These are phyloP conservation scores for Sebastes vulpes DNA, from an alignment of 2,797 vertebrate genomes.

Conservation along the genomic window DNA sequence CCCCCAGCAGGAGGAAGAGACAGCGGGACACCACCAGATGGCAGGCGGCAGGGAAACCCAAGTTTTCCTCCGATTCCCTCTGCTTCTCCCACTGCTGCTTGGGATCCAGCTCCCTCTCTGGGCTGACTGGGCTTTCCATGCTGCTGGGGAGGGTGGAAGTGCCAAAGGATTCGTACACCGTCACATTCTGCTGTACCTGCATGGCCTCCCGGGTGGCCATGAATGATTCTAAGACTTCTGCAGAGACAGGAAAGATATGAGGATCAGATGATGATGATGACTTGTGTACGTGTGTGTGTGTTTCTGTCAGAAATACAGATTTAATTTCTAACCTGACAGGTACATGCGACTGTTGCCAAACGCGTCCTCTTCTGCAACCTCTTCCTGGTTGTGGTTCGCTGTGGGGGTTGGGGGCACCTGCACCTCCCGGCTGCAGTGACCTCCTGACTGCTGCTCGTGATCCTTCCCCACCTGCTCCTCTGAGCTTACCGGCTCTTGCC, in stretches of 20 bases:
- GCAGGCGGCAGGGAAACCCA: constrained; percentile 84
- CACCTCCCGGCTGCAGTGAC: constrained; percentile 68
- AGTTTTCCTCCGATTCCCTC: constrained; percentile 74
- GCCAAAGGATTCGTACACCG: constrained; percentile 88
- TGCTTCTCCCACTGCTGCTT: constrained; percentile 75
- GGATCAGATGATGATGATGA: not conserved
- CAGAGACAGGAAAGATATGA: not conserved
- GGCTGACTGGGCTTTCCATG: constrained; percentile 82
- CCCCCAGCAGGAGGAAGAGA: constrained; percentile 87
- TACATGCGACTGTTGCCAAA: constrained; percentile 85
- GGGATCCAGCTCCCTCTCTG: constrained; percentile 74
- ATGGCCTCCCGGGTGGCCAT: constrained; percentile 88
- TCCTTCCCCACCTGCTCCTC: constrained; percentile 66
- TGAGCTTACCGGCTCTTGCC: constrained; percentile 65
- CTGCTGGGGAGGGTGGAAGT: constrained; percentile 86
- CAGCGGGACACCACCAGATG: constrained; percentile 87
- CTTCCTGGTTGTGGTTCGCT: constrained; percentile 87
- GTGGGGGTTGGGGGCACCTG: constrained; percentile 41
- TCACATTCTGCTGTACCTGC: constrained; percentile 88
- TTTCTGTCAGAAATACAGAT: constrained; percentile 8
- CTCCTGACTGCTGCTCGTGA: constrained; percentile 51
- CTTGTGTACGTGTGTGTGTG: not conserved
- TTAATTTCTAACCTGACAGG: constrained; percentile 83
- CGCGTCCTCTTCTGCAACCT: constrained; percentile 78
- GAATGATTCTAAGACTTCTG: constrained; percentile 89